Evolutionary conservation across 1,140 invertebrate species (phyloP).

Genomic region (Eriosoma lanigerum): DNA sequence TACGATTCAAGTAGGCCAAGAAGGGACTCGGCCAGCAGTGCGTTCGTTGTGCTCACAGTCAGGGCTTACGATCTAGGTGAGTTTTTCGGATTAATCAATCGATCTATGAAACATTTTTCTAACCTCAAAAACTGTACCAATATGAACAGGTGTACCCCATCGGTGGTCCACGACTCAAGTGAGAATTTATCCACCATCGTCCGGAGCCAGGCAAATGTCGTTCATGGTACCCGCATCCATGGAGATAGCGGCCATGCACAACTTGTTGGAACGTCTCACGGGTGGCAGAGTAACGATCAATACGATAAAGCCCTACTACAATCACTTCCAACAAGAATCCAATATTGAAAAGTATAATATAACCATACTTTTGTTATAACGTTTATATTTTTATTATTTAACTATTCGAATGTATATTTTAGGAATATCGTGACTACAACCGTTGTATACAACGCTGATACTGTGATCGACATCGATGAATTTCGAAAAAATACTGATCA

Average conservation of each 20-base stretch:
- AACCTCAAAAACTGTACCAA: not conserved
- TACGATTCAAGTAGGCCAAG: slow-evolving; percentile 29
- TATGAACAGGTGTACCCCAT: slow-evolving; percentile 67
- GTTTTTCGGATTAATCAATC: not conserved
- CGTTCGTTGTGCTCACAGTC: slow-evolving; percentile 20
- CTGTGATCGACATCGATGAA: slow-evolving; percentile 69
- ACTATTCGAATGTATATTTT: slow-evolving; percentile 56
- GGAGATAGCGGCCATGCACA: slow-evolving; percentile 70
- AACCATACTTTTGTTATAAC: no score
- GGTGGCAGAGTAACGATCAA: slow-evolving; percentile 74
- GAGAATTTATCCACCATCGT: slow-evolving; percentile 69
- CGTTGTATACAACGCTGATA: slow-evolving; percentile 69
- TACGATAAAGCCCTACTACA: slow-evolving; percentile 70
- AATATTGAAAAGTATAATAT: slow-evolving; percentile 15
- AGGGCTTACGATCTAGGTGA: slow-evolving; percentile 42
- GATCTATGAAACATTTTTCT: not conserved
- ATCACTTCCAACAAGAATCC: slow-evolving; percentile 49
- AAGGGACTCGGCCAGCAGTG: slow-evolving; percentile 17
- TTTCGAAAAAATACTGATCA: slow-evolving; percentile 65
- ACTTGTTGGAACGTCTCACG: slow-evolving; percentile 72
- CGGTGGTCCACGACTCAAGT: slow-evolving; percentile 67
- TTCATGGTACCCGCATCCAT: slow-evolving; percentile 75
- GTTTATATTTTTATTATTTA: no score
- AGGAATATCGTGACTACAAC: slow-evolving; percentile 77
- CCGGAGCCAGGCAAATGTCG: slow-evolving; percentile 69